These are phyloP conservation scores for Psittacula cyanocephala DNA, from an alignment of 2,113 vertebrate species.

Conservation along the genomic window DNA sequence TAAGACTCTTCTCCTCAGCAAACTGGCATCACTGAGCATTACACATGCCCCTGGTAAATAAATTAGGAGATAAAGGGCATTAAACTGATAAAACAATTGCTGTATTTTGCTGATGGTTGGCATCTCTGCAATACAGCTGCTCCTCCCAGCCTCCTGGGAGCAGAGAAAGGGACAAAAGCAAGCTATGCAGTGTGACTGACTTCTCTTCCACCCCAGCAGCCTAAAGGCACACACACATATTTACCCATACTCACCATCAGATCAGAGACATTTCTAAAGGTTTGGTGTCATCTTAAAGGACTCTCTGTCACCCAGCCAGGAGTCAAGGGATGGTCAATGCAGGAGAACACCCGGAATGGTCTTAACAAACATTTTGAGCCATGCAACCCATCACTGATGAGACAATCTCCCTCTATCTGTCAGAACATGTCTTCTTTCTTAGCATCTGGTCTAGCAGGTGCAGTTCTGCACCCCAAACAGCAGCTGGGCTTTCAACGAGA, in stretches of 20 bases:
- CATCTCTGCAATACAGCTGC: slow-evolving; percentile 55
- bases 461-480: background rate
- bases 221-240: background rate
- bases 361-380: background rate
- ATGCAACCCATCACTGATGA: rapidly evolving
- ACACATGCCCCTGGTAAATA: slow-evolving; percentile 11
- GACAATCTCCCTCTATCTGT: background rate
- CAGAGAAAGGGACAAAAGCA: slow-evolving; percentile 18
- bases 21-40: background rate
- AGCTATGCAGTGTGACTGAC: slow-evolving; percentile 1
- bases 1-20: background rate
- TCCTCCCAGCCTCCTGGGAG: background rate
- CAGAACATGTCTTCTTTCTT: background rate
- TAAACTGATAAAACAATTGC: slow-evolving; percentile 52
- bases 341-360: background rate
- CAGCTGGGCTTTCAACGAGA: background rate
- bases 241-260: background rate
- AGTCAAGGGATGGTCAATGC: background rate
- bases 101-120: slow-evolving; percentile 53
- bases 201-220: background rate
- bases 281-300: background rate
- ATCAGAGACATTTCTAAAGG: background rate
- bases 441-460: background rate
- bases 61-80: slow-evolving; percentile 34
- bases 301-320: background rate